These are phyloP conservation scores for Drosophila pegasa DNA, from an alignment of 2,888 invertebrate species.

Conservation along the genomic window DNA sequence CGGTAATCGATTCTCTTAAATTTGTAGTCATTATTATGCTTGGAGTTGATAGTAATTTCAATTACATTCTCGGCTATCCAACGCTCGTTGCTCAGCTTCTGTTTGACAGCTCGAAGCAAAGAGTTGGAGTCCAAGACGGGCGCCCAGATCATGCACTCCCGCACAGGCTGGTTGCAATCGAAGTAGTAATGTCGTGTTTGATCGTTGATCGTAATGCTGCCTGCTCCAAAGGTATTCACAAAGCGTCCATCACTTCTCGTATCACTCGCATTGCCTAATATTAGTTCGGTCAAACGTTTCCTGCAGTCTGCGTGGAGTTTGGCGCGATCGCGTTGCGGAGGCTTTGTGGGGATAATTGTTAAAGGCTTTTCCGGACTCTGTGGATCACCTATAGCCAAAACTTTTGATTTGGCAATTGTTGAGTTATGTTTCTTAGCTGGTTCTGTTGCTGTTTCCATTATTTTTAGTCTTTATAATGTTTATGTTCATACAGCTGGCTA, in stretches of 20 bases:
- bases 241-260: neutral
- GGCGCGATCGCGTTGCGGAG: neutral
- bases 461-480: neutral
- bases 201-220: neutral
- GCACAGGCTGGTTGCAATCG: neutral
- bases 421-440: neutral
- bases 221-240: neutral
- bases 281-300: neutral
- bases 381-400: conserved; percentile 5
- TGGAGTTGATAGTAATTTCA: neutral
- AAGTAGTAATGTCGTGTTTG: conserved; percentile 4
- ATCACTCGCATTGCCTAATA: neutral
- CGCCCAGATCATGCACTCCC: neutral
- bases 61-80: conserved; percentile 9
- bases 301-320: neutral
- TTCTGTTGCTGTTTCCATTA: neutral
- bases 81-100: conserved; percentile 1
- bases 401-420: neutral
- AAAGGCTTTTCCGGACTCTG: neutral
- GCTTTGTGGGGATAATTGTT: too few species aligned
- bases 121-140: neutral
- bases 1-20: neutral
- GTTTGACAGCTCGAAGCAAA: neutral
- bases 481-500: neutral
- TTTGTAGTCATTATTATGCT: neutral